Percentiles rank a stretch among this genome's conserved stretches.
phyloP scores from a whole-genome alignment of 2,888 invertebrate species.

The Notodonta dromedarius region DNA sequence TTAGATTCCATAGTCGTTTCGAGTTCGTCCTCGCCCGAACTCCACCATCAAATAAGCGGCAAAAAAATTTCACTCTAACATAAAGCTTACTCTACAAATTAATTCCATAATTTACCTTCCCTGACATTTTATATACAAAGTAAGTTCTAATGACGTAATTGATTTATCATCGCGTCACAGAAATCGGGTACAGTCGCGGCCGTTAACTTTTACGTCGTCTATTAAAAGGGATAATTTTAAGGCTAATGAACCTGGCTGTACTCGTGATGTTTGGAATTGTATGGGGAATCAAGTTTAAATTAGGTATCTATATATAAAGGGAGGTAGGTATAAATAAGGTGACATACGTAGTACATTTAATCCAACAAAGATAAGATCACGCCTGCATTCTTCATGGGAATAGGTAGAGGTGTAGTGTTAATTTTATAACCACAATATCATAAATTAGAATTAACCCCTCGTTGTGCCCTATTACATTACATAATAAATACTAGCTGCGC shows the following conservation, averaged over 20 bases:
- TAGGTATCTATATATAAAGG: background rate
- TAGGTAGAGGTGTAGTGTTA: no score
- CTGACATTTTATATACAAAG: no score
- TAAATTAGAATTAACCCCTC: no score
- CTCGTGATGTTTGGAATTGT: conserved; percentile 9
- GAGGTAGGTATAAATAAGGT: background rate
- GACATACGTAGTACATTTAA: background rate
- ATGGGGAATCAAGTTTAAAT: background rate
- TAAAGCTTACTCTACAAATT: background rate
- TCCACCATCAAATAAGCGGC: no score
- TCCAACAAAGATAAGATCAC: background rate
- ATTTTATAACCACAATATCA: no score
- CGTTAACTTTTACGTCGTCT: conserved; percentile 53
- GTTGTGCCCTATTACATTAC: no score
- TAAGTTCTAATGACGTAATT: conserved; percentile 22
- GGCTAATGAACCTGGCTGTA: conserved; percentile 15
- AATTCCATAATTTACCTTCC: background rate
- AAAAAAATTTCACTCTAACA: no score
- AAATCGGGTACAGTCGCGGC: conserved; percentile 28
- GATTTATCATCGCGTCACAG: conserved; percentile 27
- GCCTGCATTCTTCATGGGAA: background rate
- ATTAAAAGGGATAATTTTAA: conserved; percentile 50
- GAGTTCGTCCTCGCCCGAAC: no score
- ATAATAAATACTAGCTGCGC: no score
- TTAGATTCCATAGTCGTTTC: no score